These are phyloP conservation scores for Drosophila pandora DNA, from an alignment of 1,140 invertebrate genomes.

Conservation along the genomic window DNA sequence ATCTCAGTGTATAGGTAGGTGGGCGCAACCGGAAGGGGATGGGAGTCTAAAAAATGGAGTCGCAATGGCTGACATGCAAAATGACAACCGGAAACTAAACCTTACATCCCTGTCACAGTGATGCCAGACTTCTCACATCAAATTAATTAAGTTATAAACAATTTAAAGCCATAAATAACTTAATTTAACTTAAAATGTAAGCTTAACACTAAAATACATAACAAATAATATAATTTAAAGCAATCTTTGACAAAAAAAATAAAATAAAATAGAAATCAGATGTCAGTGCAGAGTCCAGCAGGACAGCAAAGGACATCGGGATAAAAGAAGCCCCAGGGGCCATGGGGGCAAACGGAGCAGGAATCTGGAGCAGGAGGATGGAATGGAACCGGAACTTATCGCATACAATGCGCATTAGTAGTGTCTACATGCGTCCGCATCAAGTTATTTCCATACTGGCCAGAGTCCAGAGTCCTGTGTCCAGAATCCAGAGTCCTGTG, in stretches of 20 bases:
- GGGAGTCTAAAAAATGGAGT: neutral
- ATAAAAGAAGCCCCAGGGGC: too few species aligned
- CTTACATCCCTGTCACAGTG: neutral
- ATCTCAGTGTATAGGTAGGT: neutral
- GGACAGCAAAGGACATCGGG: too few species aligned
- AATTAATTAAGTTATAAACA: neutral
- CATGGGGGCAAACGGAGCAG: too few species aligned
- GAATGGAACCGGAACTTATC: slow-evolving; percentile 36
- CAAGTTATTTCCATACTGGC: slow-evolving; percentile 55
- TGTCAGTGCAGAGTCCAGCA: too few species aligned
- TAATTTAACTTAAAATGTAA: neutral
- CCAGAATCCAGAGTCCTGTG: too few species aligned
- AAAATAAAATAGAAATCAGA: too few species aligned
- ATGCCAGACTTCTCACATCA: neutral
- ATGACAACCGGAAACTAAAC: slow-evolving; percentile 19
- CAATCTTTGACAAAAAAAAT: too few species aligned
- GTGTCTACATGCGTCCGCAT: slow-evolving; percentile 54
- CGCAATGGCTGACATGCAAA: slow-evolving; percentile 26
- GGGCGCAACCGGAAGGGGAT: neutral
- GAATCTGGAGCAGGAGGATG: neutral
- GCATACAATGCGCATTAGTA: slow-evolving; percentile 61
- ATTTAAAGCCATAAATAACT: neutral
- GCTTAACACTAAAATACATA: too few species aligned
- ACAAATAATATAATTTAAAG: too few species aligned
- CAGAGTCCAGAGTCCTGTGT: neutral